These are phyloP conservation scores for Falco naumanni DNA, from an alignment of 2,797 vertebrate species.

Conservation along the genomic window DNA sequence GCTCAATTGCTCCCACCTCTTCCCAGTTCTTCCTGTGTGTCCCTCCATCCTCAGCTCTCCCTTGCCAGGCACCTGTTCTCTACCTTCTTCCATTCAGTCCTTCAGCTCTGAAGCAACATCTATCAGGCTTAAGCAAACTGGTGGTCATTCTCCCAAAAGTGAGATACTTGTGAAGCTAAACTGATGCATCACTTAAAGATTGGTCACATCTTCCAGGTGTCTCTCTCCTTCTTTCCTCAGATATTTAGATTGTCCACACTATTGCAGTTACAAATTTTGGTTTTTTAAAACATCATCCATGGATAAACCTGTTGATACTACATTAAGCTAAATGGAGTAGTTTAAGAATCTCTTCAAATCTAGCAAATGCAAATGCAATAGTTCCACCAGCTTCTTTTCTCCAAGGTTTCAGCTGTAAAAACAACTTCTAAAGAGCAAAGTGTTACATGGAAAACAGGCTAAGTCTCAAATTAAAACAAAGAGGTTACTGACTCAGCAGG, in stretches of 20 bases:
- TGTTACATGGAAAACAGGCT: neutral
- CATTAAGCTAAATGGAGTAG: neutral
- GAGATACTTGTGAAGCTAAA: neutral
- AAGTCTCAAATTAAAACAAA: slow-evolving; percentile 7
- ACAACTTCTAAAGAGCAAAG: neutral
- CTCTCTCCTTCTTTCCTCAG: neutral
- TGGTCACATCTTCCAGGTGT: neutral
- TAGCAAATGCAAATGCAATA: neutral
- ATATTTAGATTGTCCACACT: neutral
- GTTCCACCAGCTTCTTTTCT: neutral
- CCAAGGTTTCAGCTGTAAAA: neutral
- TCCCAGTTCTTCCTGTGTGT: neutral
- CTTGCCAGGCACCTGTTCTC: neutral
- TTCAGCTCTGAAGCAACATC: neutral
- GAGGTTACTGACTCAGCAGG: slow-evolving; percentile 30
- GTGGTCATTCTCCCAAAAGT: neutral
- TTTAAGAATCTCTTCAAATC: neutral
- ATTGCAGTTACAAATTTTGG: neutral
- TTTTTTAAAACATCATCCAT: neutral
- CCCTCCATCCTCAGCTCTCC: neutral
- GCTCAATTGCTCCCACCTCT: neutral
- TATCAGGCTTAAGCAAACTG: neutral
- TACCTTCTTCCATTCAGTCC: neutral
- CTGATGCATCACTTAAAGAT: neutral
- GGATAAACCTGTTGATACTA: neutral